Conservation (phyloP, 2,888 invertebrate genomes). For the Yponomeuta sedellus region DNA sequence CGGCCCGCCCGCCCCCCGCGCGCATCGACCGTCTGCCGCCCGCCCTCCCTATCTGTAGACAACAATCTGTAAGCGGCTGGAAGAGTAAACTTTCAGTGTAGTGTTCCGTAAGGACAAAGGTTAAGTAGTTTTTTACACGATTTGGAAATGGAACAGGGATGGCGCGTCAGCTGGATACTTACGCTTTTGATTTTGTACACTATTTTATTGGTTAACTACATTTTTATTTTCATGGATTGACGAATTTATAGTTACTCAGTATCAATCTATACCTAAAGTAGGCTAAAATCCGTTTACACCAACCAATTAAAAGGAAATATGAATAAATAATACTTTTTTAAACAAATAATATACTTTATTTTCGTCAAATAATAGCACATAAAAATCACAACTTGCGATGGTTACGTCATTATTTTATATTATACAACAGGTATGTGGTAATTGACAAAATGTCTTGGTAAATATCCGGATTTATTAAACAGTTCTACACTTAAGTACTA, state of each 20-base stretch:
- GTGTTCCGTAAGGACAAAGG: too few species aligned
- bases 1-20: conserved; percentile 34
- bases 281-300: background rate
- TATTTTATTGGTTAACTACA: too few species aligned
- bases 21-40: conserved; percentile 64
- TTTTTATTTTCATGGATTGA: too few species aligned
- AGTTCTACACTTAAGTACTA: conserved; percentile 26
- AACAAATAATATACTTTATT: conserved; percentile 65
- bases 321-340: conserved; percentile 19
- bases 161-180: too few species aligned
- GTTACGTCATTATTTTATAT: conserved; percentile 20
- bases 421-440: conserved; percentile 27
- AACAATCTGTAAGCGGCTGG: background rate
- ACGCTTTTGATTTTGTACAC: too few species aligned
- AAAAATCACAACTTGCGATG: conserved; percentile 42
- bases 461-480: conserved; percentile 28
- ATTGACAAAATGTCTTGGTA: conserved; percentile 31
- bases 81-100: background rate
- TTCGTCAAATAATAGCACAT: conserved; percentile 42
- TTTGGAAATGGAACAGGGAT: too few species aligned
- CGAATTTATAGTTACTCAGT: too few species aligned
- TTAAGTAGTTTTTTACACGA: too few species aligned
- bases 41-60: conserved; percentile 19
- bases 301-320: background rate
- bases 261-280: too few species aligned